Percentiles rank a stretch among this genome's conserved stretches.
phyloP scores from a whole-genome alignment of 2,113 vertebrate species.

The Leiothrix lutea region DNA sequence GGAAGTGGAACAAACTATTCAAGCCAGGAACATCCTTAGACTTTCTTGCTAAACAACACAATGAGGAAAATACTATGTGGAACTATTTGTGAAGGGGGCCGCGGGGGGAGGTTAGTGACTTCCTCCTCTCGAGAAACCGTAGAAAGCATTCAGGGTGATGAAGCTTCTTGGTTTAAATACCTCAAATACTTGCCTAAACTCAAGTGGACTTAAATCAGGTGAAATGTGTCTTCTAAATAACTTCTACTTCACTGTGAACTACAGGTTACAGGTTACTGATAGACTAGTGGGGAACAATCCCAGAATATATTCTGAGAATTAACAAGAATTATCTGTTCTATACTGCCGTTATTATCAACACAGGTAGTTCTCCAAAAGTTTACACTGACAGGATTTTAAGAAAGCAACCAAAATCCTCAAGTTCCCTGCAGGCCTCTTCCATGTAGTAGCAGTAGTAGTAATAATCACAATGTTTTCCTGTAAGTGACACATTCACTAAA shows the following conservation, averaged over 20 bases:
- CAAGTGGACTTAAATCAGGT: not conserved
- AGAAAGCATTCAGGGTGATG: not conserved
- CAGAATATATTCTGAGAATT: not conserved
- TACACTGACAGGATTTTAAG: not conserved
- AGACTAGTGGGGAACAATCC: not conserved
- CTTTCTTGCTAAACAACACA: not conserved
- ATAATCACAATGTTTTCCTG: not conserved
- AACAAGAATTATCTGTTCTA: not conserved
- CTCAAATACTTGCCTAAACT: not conserved
- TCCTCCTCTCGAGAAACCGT: not conserved
- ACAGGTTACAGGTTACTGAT: not conserved
- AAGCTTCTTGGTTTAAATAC: not conserved
- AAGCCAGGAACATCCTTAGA: not conserved
- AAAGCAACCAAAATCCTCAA: not conserved
- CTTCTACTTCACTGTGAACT: not conserved
- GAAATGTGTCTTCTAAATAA: not conserved
- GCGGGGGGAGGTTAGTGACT: not conserved
- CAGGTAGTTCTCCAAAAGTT: not conserved
- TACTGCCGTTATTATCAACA: not conserved
- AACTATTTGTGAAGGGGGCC: not conserved
- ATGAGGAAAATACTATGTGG: not conserved
- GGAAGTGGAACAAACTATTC: not conserved
- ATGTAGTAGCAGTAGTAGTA: not conserved
- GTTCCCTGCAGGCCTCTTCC: not conserved
- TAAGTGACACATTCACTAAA: not conserved